Conservation (phyloP, 2,888 invertebrate species). For the Cryptus armator region DNA sequence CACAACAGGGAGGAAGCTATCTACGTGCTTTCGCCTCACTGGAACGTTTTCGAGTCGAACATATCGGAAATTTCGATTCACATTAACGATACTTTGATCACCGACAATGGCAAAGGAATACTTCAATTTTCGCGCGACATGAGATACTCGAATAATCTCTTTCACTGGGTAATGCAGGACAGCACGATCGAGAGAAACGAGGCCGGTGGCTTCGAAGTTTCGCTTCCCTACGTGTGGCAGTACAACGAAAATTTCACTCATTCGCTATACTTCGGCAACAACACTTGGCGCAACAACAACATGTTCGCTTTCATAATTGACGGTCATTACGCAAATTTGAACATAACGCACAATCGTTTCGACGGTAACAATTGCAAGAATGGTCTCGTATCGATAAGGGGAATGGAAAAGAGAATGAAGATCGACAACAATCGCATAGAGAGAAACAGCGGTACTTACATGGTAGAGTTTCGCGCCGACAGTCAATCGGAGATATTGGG, state of each 20-base stretch:
- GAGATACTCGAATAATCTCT: constrained; percentile 98
- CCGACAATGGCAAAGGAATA: constrained; percentile 95
- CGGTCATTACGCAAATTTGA: constrained; percentile 97
- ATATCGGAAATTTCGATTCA: constrained; percentile 96
- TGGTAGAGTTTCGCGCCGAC: constrained; percentile 95
- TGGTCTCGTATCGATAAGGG: constrained; percentile 93
- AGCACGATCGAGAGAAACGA: constrained; percentile 94
- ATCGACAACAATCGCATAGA: constrained; percentile 93
- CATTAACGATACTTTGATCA: constrained; percentile 94
- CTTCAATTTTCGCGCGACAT: constrained; percentile 96
- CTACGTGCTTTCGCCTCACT: constrained; percentile 93
- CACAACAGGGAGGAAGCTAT: constrained; percentile 93
- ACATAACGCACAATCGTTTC: constrained; percentile 94
- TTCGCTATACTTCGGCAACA: constrained; percentile 94
- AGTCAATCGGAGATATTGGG: constrained; percentile 97
- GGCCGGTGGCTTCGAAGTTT: constrained; percentile 94
- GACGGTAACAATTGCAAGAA: constrained; percentile 93
- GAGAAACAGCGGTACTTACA: constrained; percentile 92
- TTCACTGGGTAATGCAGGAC: constrained; percentile 96
- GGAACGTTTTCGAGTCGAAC: constrained; percentile 94
- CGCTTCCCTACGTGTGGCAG: constrained; percentile 97
- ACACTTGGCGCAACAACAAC: constrained; percentile 94
- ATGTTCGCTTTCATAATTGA: constrained; percentile 94
- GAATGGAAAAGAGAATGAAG: constrained; percentile 98
- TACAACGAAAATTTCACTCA: constrained; percentile 98